Evolutionary conservation across 2,797 vertebrate genomes (phyloP).

Genomic region (Carapus acus): DNA sequence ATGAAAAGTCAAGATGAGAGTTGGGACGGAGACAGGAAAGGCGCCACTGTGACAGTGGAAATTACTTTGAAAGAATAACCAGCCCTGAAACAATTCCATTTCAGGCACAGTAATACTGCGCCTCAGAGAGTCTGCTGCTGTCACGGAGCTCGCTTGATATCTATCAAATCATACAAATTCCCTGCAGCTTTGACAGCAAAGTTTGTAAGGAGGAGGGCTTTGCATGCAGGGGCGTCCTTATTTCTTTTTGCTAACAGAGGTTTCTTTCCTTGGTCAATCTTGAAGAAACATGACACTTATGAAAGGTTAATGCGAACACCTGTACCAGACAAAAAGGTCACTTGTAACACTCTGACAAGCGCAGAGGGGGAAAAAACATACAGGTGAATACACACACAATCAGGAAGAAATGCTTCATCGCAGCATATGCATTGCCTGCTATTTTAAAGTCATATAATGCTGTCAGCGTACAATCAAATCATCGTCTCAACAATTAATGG

Average conservation of each 20-base stretch:
- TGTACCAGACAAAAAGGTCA: constrained; percentile 66
- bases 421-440: too few species aligned
- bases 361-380: constrained; percentile 40
- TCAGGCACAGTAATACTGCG: constrained; percentile 37
- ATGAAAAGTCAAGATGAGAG: not conserved
- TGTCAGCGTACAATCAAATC: too few species aligned
- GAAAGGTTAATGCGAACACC: constrained; percentile 66
- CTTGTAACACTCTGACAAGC: constrained; percentile 38
- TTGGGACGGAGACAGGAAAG: constrained; percentile 1
- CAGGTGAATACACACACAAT: too few species aligned
- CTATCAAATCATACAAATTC: constrained; percentile 53
- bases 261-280: constrained; percentile 44
- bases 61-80: constrained; percentile 46
- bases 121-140: constrained; percentile 33
- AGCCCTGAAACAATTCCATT: constrained; percentile 51
- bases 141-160: constrained; percentile 39
- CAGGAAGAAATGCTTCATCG: too few species aligned
- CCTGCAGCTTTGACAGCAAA: constrained; percentile 36
- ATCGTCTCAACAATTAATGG: not conserved
- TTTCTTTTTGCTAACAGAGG: constrained; percentile 35
- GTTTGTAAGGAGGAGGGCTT: constrained; percentile 41
- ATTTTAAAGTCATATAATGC: too few species aligned
- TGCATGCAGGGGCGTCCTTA: constrained; percentile 24
- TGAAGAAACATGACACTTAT: constrained; percentile 61
- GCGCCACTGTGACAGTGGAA: constrained; percentile 36